These are phyloP conservation scores for Lindbergichthys nudifrons DNA, from an alignment of 2,797 vertebrate species.

Conservation along the genomic window DNA sequence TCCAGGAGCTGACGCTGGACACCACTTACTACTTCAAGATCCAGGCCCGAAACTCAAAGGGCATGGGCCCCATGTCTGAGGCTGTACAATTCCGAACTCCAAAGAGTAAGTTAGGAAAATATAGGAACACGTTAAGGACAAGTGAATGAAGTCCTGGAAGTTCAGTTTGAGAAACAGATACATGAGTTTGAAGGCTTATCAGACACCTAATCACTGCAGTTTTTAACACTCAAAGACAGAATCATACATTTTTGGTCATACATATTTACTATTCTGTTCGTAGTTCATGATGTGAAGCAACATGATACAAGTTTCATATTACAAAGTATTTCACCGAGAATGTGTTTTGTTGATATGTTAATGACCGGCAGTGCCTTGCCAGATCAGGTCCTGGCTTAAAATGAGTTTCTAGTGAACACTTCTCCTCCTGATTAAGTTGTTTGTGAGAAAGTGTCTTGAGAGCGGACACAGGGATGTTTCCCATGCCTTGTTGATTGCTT, in stretches of 20 bases:
- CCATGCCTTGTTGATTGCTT: conserved; percentile 4
- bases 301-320: neutral
- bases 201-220: neutral
- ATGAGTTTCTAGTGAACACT: neutral
- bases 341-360: neutral
- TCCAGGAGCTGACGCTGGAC: conserved; percentile 96
- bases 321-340: neutral
- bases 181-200: neutral
- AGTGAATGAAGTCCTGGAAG: neutral
- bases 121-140: neutral
- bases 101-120: conserved; percentile 87
- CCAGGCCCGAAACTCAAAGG: conserved; percentile 98
- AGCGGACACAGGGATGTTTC: conserved; percentile 5
- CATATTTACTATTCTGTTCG: neutral
- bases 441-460: conserved; percentile 13
- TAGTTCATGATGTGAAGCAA: neutral
- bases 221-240: neutral
- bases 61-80: conserved; percentile 99
- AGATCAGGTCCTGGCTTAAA: neutral
- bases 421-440: neutral
- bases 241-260: neutral
- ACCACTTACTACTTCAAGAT: conserved; percentile 99
- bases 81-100: conserved; percentile 97
- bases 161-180: neutral
- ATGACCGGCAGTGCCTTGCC: neutral